Percentiles rank a stretch among this genome's conserved stretches.
Conservation (phyloP, 2,797 vertebrate species). For the Sebastes steindachneri region DNA sequence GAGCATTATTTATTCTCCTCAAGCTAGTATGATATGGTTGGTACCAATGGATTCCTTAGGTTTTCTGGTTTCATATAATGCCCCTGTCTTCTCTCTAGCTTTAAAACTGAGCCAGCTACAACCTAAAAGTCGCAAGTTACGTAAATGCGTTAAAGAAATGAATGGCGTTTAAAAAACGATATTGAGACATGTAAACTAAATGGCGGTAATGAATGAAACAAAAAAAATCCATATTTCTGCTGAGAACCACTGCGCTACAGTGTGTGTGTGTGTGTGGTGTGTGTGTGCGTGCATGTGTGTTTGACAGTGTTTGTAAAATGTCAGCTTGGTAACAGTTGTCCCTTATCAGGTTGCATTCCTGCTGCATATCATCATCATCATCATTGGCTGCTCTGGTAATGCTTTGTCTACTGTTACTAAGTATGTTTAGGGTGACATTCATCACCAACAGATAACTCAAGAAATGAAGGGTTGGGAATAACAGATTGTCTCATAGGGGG, state of each 20-base stretch:
- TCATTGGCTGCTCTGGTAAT: constrained; percentile 34
- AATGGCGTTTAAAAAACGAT: no score
- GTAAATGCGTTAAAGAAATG: no score
- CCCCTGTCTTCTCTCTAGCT: no score
- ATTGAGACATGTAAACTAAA: not conserved
- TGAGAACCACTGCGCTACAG: not conserved
- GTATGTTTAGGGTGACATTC: not conserved
- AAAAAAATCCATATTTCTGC: not conserved
- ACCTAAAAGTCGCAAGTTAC: no score
- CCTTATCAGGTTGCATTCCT: constrained; percentile 72
- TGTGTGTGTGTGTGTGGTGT: not conserved
- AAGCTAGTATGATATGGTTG: no score
- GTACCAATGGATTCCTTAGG: no score
- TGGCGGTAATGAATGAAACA: not conserved
- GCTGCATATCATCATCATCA: constrained; percentile 50
- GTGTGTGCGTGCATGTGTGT: not conserved
- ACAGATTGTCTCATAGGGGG: not conserved
- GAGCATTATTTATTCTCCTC: no score
- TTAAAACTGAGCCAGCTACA: no score
- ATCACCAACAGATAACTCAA: not conserved
- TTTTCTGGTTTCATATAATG: no score
- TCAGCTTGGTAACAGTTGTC: constrained; percentile 58
- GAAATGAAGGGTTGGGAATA: not conserved
- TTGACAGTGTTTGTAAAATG: constrained; percentile 15
- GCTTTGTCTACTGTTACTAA: constrained; percentile 33